phyloP scores from a whole-genome alignment of 2,113 vertebrate species.

The Corythoichthys haematopterus region DNA sequence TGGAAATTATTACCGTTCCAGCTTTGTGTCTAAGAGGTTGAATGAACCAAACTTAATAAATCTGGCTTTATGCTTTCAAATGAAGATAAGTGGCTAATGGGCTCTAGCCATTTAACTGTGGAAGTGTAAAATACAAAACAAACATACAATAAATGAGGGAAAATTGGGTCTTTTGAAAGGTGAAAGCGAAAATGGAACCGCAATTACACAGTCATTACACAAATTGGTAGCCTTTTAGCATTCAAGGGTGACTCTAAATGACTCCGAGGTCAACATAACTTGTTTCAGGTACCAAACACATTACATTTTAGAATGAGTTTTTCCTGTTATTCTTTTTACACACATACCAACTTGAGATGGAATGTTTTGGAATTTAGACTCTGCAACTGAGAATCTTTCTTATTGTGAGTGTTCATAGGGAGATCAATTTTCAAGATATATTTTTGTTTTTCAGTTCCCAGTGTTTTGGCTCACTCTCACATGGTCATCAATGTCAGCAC shows the following conservation, averaged over 20 bases:
- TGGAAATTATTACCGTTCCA: conserved; percentile 27
- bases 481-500: not conserved
- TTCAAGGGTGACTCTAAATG: conserved; percentile 1
- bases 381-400: not conserved
- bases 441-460: not conserved
- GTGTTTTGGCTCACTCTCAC: not conserved
- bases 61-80: conserved; percentile 32
- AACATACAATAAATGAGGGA: conserved; percentile 7
- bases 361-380: not conserved
- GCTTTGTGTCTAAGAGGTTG: conserved; percentile 17
- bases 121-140: conserved; percentile 14
- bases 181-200: not conserved
- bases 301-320: not conserved
- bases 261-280: not conserved
- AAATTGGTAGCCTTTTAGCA: conserved; percentile 1
- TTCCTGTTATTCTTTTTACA: conserved; percentile 3
- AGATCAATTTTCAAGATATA: not conserved
- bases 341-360: conserved; percentile 1
- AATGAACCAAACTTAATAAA: conserved; percentile 23
- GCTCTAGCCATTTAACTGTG: conserved; percentile 10
- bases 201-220: conserved; percentile 17
- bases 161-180: conserved; percentile 12
- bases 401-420: not conserved
- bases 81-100: conserved; percentile 31
- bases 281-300: conserved; percentile 6